phyloP scores from a whole-genome alignment of 2,888 invertebrate genomes.

The Bimastos eiseni region DNA sequence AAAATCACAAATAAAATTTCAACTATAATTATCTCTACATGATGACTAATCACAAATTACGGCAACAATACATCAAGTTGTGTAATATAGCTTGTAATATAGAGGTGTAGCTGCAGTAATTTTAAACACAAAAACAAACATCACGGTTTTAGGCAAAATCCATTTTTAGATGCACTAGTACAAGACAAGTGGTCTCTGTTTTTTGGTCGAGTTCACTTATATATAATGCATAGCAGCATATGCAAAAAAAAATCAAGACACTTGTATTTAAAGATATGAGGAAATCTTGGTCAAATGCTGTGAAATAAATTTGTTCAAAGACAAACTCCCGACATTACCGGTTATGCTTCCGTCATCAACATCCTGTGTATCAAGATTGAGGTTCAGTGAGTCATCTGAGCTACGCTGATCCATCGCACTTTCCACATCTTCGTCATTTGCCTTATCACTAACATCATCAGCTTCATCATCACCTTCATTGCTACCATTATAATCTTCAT shows the following conservation, averaged over 20 bases:
- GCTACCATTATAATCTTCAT: conserved; percentile 54
- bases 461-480: conserved; percentile 1
- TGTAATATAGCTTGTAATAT: too few species aligned
- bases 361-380: conserved; percentile 37
- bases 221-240: background rate
- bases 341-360: background rate
- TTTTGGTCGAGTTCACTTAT: too few species aligned
- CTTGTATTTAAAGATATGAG: background rate
- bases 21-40: too few species aligned
- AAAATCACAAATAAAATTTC: too few species aligned
- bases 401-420: conserved; percentile 49
- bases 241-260: background rate
- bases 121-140: too few species aligned
- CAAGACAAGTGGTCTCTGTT: too few species aligned
- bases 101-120: too few species aligned
- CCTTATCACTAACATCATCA: conserved; percentile 41
- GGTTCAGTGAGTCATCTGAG: conserved; percentile 37
- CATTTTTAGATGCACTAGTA: too few species aligned
- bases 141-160: too few species aligned
- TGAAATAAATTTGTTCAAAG: background rate
- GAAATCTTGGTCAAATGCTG: background rate
- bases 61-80: too few species aligned
- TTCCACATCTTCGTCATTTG: conserved; percentile 61
- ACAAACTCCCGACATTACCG: background rate
- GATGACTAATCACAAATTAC: too few species aligned